Base-by-base conservation (phyloP, 2,888 invertebrate genomes). In the Archips crataeganus region DNA sequence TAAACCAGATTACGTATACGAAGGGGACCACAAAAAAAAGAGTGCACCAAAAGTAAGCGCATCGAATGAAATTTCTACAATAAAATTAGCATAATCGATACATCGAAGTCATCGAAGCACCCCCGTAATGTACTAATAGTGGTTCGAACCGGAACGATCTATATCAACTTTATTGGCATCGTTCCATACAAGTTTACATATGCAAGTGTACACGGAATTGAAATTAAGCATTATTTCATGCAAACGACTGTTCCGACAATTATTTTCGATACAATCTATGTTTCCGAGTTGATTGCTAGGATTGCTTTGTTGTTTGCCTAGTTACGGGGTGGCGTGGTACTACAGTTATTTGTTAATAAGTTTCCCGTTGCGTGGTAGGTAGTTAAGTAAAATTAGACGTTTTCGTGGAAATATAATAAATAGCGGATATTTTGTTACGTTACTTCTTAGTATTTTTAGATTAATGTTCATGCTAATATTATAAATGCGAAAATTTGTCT, bases 41-140 rank as follows among this genome's bases (percentile, higher is more conserved):
- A 69, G 66, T 63, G 73, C 74, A 76, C 39, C 66, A 57, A 69
- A 75, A 80, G 80, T 76, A 82, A 85, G 82, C 87, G 85, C 89
- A 87, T 88, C 88, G 87, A 90, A 89, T 88, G 85, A 87, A 90
- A 89, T 89, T 90, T 89, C 85, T 84, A 85, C 89, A 90, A 90
- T 93, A 93, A 93, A 91, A 94, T 94, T 92, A 89, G 82, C 94
- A 93, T 94, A 94, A 94, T 93, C 93, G 88, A 94, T 93, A 90
- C 80, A 87, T 83, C 75, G 85, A 81, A 88, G 84, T 87, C 84
- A 88, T 85, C 82, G 86, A 82, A 90, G 90, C 90, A 90, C 90
- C 91, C 91, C 83, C 68, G 57, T 72, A 74, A 71, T 76, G 69
- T 68, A 75, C 59, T 63, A 79, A 79, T 74, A 76, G 71, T 74